Conservation (phyloP, 37 sponge, comb jelly and placozoan genomes). For the Corticium candelabrum region DNA sequence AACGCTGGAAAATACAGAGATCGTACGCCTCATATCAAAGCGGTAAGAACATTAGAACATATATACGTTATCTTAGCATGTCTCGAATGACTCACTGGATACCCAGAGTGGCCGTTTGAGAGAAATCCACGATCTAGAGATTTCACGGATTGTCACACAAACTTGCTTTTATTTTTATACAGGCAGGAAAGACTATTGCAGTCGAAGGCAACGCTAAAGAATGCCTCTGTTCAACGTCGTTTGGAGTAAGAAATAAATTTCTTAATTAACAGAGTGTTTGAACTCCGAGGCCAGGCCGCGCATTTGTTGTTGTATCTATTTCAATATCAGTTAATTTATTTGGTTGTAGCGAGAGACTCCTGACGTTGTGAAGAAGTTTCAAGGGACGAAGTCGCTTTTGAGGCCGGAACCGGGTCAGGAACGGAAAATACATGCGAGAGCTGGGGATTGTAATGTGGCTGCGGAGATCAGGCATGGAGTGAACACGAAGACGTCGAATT, state of each 20-base stretch:
- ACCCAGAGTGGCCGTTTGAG: no score
- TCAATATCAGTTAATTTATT: background rate
- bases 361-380: conserved; percentile 40
- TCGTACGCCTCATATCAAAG: conserved; percentile 36
- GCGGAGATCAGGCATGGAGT: conserved; percentile 44
- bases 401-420: conserved; percentile 57
- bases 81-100: no score
- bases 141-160: no score
- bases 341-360: conserved; percentile 17
- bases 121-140: no score
- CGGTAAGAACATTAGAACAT: conserved; percentile 28
- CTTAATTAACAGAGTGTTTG: background rate
- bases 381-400: conserved; percentile 22
- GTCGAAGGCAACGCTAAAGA: conserved; percentile 34
- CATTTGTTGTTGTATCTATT: background rate
- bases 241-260: conserved; percentile 8
- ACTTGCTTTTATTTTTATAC: background rate
- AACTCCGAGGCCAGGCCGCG: background rate
- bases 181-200: conserved; percentile 68
- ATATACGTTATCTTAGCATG: no score
- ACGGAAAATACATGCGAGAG: conserved; percentile 32
- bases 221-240: conserved; percentile 19
- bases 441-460: conserved; percentile 27
- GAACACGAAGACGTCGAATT: conserved; percentile 50
- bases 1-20: conserved; percentile 28